Evolutionary conservation across 2,797 vertebrate genomes (phyloP).

Genomic region (Neosalanx taihuensis): DNA sequence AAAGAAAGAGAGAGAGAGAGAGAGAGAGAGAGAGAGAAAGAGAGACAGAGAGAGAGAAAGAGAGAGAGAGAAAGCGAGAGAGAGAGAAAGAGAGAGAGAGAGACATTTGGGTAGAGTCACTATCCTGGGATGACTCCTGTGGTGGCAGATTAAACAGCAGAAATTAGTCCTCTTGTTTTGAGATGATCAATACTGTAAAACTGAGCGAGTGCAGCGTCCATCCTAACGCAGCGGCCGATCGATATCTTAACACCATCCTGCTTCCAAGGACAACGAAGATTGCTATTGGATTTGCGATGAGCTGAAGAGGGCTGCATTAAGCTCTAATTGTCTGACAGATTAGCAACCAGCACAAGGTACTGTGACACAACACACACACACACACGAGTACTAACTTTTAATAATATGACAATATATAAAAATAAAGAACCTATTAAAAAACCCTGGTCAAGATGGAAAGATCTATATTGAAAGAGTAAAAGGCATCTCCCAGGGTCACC

Average conservation of each 20-base stretch:
- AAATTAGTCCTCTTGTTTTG: constrained; percentile 44
- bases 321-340: constrained; percentile 69
- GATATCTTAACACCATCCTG: constrained; percentile 68
- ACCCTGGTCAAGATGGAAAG: no score
- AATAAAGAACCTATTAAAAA: no score
- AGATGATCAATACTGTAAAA: constrained; percentile 69
- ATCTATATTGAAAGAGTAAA: no score
- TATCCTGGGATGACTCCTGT: constrained; percentile 13
- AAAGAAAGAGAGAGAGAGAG: no score
- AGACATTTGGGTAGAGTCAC: background rate
- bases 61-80: no score
- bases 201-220: constrained; percentile 59
- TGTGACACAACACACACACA: background rate
- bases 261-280: constrained; percentile 73
- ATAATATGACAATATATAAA: no score
- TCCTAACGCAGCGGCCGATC: constrained; percentile 55
- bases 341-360: constrained; percentile 45
- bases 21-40: no score
- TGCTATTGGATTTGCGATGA: constrained; percentile 77
- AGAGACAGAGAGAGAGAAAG: background rate
- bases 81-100: no score
- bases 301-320: constrained; percentile 66
- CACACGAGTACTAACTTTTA: background rate
- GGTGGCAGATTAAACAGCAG: constrained; percentile 32
- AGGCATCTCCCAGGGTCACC: no score